Base-by-base conservation (phyloP, 2,113 vertebrate species). In the Saccopteryx bilineata region DNA sequence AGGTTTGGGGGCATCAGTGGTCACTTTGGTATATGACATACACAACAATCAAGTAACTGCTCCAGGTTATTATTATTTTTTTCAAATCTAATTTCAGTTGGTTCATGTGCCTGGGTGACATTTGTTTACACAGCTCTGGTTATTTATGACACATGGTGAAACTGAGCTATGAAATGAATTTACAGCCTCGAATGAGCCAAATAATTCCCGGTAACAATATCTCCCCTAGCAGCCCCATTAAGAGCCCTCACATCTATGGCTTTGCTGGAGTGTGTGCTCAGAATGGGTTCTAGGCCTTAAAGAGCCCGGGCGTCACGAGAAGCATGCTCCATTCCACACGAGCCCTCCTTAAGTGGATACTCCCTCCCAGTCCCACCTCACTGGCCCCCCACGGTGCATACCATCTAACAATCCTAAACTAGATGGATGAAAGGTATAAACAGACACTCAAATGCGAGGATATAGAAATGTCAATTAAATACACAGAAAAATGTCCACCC, bases 131-230 rank as follows among this genome's bases (percentile, higher is more conserved):
- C 56, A 94, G 33, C 63, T 92, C 39, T 93, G 23, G 10, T 92
- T 98, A 95, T 78, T 97, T 96, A 91, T 9, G 81, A 84, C 14
- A 74, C n/a, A 56, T 6, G 28, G 85, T 81, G 82, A 71, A 80
- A 97, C 50, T 60, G 95, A 75, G 81, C 79, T 87, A 95, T 94
- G 60, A 96, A 96, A 97, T 96, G 21, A 97, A 87, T 90, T 90
- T 93, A 96, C 66, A 96, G 74, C 58, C 19, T 21, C 56, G 76
- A 98, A 96, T 14, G 94, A 96, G 18, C 23, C 56, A 79, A 78
- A 96, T 93, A 97, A 96, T 95, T 97, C 89, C 97, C 76, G 69
- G 86, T 87, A 96, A 78, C 80, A 93, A 17, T 76, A 68, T 83
- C 24, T 96, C 56, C 94, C 74, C 54, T 97, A 95, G 94, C 61